Base-by-base conservation (phyloP, 2,888 invertebrate species). In the Microdon myrmicae region DNA sequence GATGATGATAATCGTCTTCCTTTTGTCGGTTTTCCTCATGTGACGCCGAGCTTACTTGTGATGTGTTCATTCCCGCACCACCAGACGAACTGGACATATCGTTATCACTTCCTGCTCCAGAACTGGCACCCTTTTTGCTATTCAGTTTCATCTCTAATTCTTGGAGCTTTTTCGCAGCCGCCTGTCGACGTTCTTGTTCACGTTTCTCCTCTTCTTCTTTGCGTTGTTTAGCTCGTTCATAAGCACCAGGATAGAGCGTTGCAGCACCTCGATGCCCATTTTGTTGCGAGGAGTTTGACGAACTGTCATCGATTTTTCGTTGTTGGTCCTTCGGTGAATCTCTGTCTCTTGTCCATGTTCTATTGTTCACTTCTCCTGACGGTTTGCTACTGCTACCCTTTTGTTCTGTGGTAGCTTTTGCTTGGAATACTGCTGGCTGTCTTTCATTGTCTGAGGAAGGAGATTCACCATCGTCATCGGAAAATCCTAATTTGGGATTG, bases 391-490 rank as follows among this genome's bases (percentile, higher is more conserved):
- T 54, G 22, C 10, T 48, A 16, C 41, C n/a, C 25, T 70, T 60
- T 68, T 71, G 37, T 16, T 60, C 39, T 68, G 68, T 70, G 59
- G 68, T 71, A 66, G 64, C 56, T 68, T 68, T 38, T 69, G 69
- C 66, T 34, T 51, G 31, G n/a, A 53, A 53, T 49, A 53, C 38
- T 43, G 59, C 39, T 43, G 25, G 39, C 13, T 53, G 49, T 25
- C 48, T 54, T 5, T 61, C 68, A 9, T 29, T 28, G 8, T 51
- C 60, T 28, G 68, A 66, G 5, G 66, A 58, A 17, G 77, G 76
- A 43, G 82, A 82, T 79, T 96, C 96, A 73, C 95, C 95, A 81
- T 96, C 96, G 75, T 96, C 95, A 81, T 96, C 96, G 75, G 95
- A 95, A 81, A 96, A 96, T 69, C 92, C 90, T 75, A 96, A 81